Base-by-base conservation (phyloP, 2,113 vertebrate genomes). In the Tetraodon nigroviridis region DNA sequence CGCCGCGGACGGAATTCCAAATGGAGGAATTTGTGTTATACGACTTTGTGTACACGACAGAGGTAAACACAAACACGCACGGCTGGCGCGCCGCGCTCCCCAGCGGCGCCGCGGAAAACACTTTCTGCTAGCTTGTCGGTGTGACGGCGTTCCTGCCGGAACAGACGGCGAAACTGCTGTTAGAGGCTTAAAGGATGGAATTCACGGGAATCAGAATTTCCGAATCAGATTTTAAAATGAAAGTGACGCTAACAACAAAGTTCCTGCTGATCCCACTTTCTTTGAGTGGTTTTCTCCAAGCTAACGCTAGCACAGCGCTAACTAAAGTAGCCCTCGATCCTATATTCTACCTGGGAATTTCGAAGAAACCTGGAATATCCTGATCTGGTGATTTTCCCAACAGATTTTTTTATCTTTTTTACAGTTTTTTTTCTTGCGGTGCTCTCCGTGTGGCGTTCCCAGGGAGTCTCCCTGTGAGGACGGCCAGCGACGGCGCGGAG, bases 51-150 rank as follows among this genome's bases (percentile, higher is more conserved):
- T 82, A 80, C 81, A 75, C 76, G 52, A 68, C 74, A 50, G 61
- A 49, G 40, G 40, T 76, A 83, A 82, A 86, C 76, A 81, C 78
- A 81, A 75, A 79, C 81, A 84, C 45, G 75, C 74, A 67, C 46
- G 58, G 82, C 73, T 83, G 70, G 68, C 74, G 52, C 73, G 76
- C 54, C 58, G 69, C 79, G 73, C 65, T 78, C 76, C 81, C 72
- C 67, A 42, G 74, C 71, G 67, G 22, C 55, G 76, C 57, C 65
- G 69, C 75, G 16, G 79, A 68, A 81, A 83, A 84, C 80, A 79
- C 67, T 79, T 81, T 70, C 77, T 84, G 73, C 82, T 84, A 75
- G 79, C 58, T 71, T 49, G 63, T 57, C 61, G 68, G 75, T 72
- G 47, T 71, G 57, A 55, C 19, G 18, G 53, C 18, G 37, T 71